Conservation (phyloP, 92 coral and sea anemone genomes). For the Montipora capitata region DNA sequence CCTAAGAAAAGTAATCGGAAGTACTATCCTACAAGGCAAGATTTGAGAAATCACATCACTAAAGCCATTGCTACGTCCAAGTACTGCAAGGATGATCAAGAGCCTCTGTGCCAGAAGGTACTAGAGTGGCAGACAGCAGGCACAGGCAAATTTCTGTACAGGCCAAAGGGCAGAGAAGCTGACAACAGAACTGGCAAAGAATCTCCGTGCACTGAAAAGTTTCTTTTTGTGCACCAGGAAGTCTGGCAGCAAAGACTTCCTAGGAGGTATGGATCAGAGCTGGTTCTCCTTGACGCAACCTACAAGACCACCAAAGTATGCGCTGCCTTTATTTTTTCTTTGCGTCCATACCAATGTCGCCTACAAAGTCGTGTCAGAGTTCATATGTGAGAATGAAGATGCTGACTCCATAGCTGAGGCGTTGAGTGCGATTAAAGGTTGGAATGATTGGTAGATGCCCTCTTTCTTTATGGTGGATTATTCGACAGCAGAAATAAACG, state of each 20-base stretch:
- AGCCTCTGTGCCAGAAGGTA: conserved; percentile 54
- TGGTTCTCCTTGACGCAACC: conserved; percentile 70
- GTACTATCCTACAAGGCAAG: conserved; percentile 61
- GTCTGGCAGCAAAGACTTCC: conserved; percentile 78
- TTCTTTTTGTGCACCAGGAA: conserved; percentile 77
- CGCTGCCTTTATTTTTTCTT: conserved; percentile 72
- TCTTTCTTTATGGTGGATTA: conserved; percentile 66
- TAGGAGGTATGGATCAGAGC: conserved; percentile 55
- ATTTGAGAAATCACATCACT: conserved; percentile 69
- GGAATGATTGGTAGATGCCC: conserved; percentile 39
- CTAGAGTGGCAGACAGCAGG: conserved; percentile 58
- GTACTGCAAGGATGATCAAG: conserved; percentile 77
- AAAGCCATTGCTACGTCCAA: conserved; percentile 53
- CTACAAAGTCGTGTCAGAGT: conserved; percentile 57
- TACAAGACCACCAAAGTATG: conserved; percentile 70
- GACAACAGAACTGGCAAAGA: conserved; percentile 29
- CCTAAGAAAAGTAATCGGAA: conserved; percentile 18
- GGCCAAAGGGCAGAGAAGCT: conserved; percentile 40
- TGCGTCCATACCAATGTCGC: conserved; percentile 79
- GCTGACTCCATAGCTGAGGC: conserved; percentile 58
- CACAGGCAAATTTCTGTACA: conserved; percentile 36
- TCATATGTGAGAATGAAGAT: conserved; percentile 51
- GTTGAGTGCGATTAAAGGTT: conserved; percentile 22
- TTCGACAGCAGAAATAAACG: conserved; percentile 61
- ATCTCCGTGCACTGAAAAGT: conserved; percentile 14